These are phyloP conservation scores for Hucho hucho DNA, from an alignment of 2,113 vertebrate species.

Conservation along the genomic window DNA sequence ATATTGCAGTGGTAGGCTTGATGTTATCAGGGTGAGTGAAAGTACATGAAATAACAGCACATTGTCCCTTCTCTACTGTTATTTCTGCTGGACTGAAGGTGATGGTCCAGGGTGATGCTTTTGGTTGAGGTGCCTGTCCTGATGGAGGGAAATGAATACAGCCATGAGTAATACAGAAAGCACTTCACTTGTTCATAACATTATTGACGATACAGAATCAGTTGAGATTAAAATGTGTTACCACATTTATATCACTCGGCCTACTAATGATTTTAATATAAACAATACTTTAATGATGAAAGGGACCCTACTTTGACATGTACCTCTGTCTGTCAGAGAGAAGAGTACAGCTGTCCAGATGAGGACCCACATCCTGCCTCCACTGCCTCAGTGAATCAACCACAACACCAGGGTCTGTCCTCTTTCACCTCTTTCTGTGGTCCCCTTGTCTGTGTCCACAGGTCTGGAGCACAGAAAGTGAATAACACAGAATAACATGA, in stretches of 20 bases:
- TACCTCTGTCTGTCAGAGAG: not conserved
- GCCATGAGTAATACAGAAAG: not conserved
- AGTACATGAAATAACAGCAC: slow-evolving; percentile 51
- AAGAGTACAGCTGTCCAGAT: too few relatives aligned
- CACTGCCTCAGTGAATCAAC: not conserved
- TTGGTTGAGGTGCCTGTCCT: too few relatives aligned
- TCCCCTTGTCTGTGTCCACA: too few relatives aligned
- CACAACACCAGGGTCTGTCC: too few relatives aligned
- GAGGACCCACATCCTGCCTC: too few relatives aligned
- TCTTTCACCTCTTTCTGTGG: too few relatives aligned
- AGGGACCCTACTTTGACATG: too few relatives aligned
- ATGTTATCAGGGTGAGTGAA: fast-evolving
- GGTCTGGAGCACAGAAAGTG: too few relatives aligned
- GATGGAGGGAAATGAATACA: not conserved
- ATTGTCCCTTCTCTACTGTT: slow-evolving; percentile 51
- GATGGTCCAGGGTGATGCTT: not conserved
- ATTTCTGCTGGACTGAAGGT: slow-evolving; percentile 8
- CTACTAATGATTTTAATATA: too few relatives aligned
- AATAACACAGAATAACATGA: too few relatives aligned
- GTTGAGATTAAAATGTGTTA: not conserved
- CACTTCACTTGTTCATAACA: not conserved
- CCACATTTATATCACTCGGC: too few relatives aligned
- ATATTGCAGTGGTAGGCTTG: not conserved
- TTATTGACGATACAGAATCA: not conserved
- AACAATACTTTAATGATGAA: too few relatives aligned